These are phyloP conservation scores for Fundulus diaphanus DNA, from an alignment of 2,797 vertebrate species.

Conservation along the genomic window DNA sequence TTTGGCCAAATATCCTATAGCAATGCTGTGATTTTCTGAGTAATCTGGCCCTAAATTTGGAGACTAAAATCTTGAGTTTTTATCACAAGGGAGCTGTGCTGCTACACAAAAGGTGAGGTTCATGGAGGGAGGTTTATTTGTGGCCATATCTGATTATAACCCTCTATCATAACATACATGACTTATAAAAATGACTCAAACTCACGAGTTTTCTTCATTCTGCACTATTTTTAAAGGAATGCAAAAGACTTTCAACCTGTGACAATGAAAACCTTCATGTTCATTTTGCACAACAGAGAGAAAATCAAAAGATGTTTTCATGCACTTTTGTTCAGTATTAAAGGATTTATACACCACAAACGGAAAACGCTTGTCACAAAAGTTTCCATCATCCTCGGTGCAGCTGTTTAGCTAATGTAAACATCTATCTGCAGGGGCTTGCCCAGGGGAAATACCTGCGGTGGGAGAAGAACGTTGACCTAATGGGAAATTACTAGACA, in stretches of 20 bases:
- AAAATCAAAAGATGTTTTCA: neutral
- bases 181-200: neutral
- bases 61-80: neutral
- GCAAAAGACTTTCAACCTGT: neutral
- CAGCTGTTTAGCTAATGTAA: constrained; percentile 46
- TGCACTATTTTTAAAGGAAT: neutral
- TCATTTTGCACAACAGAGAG: neutral
- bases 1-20: neutral
- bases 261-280: neutral
- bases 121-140: neutral
- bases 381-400: constrained; percentile 20
- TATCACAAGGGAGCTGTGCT: neutral
- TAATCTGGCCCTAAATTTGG: neutral
- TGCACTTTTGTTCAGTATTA: neutral
- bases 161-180: neutral
- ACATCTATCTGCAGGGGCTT: constrained; percentile 52
- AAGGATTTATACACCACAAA: neutral
- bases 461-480: constrained; percentile 64
- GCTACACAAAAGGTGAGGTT: neutral
- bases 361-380: constrained; percentile 6
- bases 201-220: neutral
- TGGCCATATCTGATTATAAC: neutral
- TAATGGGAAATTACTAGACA: constrained; percentile 66
- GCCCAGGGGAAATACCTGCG: constrained; percentile 71
- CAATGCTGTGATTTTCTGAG: neutral